Evolutionary conservation across 2,888 invertebrate genomes (phyloP).

Genomic region (Chesias legatella): DNA sequence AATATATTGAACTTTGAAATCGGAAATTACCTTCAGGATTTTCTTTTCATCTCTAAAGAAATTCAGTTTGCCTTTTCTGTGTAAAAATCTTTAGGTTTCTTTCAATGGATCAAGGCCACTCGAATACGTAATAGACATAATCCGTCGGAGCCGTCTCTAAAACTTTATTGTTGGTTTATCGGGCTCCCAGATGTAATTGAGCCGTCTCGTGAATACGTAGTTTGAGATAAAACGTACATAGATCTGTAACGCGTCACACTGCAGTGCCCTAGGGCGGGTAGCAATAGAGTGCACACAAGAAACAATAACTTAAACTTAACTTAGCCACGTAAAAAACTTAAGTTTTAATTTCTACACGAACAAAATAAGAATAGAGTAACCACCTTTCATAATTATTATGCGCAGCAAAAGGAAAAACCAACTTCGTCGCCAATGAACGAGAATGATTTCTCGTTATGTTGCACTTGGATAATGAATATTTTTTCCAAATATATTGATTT

Average conservation of each 20-base stretch:
- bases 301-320: not conserved
- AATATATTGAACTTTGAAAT: too few relatives aligned
- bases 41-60: not conserved
- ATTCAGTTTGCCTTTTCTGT: constrained; percentile 6
- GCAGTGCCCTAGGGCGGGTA: constrained; percentile 7
- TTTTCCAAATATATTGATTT: too few relatives aligned
- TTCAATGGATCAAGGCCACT: constrained; percentile 13
- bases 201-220: constrained; percentile 10
- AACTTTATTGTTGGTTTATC: constrained; percentile 14
- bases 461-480: too few relatives aligned
- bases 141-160: constrained; percentile 9
- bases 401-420: too few relatives aligned
- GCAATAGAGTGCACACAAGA: constrained; percentile 7
- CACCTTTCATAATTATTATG: too few relatives aligned
- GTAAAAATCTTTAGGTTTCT: constrained; percentile 3
- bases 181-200: constrained; percentile 9
- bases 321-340: not conserved
- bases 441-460: too few relatives aligned
- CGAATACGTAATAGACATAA: constrained; percentile 16
- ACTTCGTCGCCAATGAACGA: too few relatives aligned
- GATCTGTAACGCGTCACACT: constrained; percentile 17
- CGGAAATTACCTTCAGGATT: not conserved
- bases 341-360: too few relatives aligned
- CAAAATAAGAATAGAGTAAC: too few relatives aligned
- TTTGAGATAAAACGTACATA: constrained; percentile 13